phyloP scores from a whole-genome alignment of 2,888 invertebrate species.

The Tenthredo livida region DNA sequence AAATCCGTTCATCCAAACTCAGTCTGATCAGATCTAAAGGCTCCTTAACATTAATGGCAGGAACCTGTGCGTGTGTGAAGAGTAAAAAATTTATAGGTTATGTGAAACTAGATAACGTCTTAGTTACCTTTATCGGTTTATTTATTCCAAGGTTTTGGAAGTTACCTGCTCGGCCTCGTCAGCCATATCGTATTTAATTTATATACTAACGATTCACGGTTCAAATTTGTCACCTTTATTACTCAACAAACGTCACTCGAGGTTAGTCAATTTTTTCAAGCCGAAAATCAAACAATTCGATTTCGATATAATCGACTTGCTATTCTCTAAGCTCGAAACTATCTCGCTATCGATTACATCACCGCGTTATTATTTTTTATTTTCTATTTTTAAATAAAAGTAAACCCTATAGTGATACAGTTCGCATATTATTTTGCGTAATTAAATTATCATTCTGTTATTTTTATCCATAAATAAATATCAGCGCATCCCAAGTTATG shows the following conservation, averaged over 20 bases:
- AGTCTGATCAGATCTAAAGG: conserved; percentile 97
- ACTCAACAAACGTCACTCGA: conserved; percentile 40
- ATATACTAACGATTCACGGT: not conserved
- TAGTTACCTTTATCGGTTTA: not conserved
- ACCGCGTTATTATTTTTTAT: not conserved
- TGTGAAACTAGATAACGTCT: not conserved
- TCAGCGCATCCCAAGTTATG: not conserved
- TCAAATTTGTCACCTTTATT: not conserved
- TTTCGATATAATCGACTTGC: not conserved
- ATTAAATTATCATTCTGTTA: not conserved
- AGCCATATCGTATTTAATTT: conserved; percentile 64
- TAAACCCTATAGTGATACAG: not conserved
- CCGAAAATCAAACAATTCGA: not conserved
- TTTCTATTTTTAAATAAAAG: not conserved
- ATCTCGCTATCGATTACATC: not conserved
- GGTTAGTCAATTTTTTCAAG: not conserved
- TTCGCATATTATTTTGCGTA: not conserved
- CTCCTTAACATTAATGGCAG: conserved; percentile 96
- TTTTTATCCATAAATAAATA: not conserved
- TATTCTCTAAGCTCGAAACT: not conserved
- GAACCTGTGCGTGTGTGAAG: conserved; percentile 80
- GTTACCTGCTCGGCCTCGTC: conserved; percentile 74
- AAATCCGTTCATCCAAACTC: conserved; percentile 98
- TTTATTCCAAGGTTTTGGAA: not conserved
- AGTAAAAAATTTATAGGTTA: conserved; percentile 14